Conservation (phyloP, 2,113 vertebrate genomes). For the Amazona vittata region DNA sequence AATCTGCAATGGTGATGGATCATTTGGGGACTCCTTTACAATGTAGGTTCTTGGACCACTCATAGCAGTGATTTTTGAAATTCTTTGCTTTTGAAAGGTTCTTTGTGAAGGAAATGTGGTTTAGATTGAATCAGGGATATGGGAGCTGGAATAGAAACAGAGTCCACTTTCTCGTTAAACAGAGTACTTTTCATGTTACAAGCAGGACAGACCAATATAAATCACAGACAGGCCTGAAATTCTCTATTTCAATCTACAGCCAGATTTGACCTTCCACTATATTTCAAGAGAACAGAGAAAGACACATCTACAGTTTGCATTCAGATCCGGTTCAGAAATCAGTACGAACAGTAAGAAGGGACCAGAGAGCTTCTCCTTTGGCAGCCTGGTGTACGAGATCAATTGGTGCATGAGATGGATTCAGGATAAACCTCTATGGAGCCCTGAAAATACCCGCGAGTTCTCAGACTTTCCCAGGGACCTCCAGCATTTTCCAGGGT, state of each 20-base stretch:
- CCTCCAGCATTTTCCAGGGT: neutral
- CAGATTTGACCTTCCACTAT: neutral
- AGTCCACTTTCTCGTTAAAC: neutral
- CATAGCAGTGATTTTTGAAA: conserved; percentile 59
- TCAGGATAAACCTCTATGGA: neutral
- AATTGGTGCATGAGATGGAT: neutral
- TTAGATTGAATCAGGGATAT: neutral
- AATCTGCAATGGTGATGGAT: neutral
- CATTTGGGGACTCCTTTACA: neutral
- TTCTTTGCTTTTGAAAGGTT: conserved; percentile 64
- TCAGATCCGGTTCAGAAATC: neutral
- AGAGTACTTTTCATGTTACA: neutral
- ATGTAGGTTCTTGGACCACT: neutral
- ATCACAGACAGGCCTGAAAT: neutral
- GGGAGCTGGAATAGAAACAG: neutral
- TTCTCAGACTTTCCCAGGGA: neutral
- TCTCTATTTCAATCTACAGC: neutral
- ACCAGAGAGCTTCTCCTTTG: neutral
- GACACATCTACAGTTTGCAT: neutral
- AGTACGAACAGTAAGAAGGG: neutral
- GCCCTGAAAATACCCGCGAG: neutral
- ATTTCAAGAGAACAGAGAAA: neutral
- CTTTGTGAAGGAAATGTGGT: conserved; percentile 44
- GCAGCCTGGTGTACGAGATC: accelerated
- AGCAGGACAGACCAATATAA: neutral